These are phyloP conservation scores for Chanos chanos DNA, from an alignment of 2,797 vertebrate species.

Conservation along the genomic window DNA sequence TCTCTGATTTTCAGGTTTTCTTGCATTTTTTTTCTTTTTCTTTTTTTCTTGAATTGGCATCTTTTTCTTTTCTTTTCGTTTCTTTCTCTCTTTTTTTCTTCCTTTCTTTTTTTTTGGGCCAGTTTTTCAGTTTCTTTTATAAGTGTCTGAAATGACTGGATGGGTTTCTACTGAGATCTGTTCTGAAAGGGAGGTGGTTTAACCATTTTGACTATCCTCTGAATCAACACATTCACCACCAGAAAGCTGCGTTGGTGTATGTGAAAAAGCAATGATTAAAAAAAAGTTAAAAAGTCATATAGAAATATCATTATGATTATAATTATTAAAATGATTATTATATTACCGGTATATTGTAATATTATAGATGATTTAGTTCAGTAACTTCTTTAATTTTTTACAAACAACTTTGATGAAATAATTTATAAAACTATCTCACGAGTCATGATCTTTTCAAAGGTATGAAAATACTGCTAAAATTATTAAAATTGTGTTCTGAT, in stretches of 20 bases:
- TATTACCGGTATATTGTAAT: constrained; percentile 85
- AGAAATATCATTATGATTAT: constrained; percentile 80
- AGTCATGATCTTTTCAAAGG: constrained; percentile 83
- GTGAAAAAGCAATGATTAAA: constrained; percentile 63
- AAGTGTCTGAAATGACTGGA: constrained; percentile 66
- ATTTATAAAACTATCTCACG: constrained; percentile 86
- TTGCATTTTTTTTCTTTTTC: constrained; percentile 59
- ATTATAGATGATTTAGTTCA: constrained; percentile 86
- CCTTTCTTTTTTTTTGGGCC: too few relatives aligned
- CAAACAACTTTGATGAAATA: constrained; percentile 83
- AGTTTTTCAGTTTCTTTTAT: constrained; percentile 54
- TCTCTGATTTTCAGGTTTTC: constrained; percentile 59
- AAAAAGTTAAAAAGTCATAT: constrained; percentile 69
- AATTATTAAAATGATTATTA: constrained; percentile 81
- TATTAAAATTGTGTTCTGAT: constrained; percentile 79
- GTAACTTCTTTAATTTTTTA: constrained; percentile 87
- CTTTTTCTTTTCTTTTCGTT: constrained; percentile 57
- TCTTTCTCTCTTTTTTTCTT: constrained; percentile 60
- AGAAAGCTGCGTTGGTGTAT: constrained; percentile 68
- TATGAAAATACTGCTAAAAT: constrained; percentile 81
- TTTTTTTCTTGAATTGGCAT: constrained; percentile 60
- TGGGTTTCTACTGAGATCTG: constrained; percentile 67
- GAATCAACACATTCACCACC: constrained; percentile 66
- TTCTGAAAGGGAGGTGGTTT: constrained; percentile 64
- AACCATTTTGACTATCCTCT: constrained; percentile 70